Evolutionary conservation across 2,888 invertebrate genomes (phyloP).

Genomic region (Cephus pulcher): DNA sequence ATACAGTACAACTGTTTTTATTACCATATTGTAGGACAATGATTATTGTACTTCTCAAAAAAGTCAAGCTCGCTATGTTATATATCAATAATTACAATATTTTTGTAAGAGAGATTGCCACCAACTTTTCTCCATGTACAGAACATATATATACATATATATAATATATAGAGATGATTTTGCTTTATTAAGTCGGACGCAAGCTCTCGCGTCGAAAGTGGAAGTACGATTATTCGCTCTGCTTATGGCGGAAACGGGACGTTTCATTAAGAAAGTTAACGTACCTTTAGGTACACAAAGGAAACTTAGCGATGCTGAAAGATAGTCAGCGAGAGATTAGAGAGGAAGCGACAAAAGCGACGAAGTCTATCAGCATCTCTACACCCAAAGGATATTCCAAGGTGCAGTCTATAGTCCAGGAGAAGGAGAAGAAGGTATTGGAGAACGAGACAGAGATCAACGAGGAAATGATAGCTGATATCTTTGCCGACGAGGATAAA

Average conservation of each 20-base stretch:
- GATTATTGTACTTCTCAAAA: too few relatives aligned
- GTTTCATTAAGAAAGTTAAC: constrained; percentile 46
- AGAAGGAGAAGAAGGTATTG: constrained; percentile 49
- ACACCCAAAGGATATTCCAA: constrained; percentile 56
- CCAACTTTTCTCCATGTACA: not conserved
- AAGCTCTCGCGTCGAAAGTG: not conserved
- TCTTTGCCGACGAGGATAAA: constrained; percentile 49
- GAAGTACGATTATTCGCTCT: not conserved
- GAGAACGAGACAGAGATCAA: constrained; percentile 51
- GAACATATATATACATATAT: not conserved
- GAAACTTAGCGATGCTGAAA: constrained; percentile 59
- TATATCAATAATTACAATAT: too few relatives aligned
- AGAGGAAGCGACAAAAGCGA: constrained; percentile 49
- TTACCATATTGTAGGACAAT: too few relatives aligned
- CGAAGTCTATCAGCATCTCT: constrained; percentile 39
- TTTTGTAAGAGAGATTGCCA: too few relatives aligned
- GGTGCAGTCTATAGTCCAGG: constrained; percentile 46
- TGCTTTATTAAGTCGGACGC: not conserved
- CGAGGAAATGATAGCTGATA: constrained; percentile 42
- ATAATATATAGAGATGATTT: not conserved
- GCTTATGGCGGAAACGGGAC: not conserved
- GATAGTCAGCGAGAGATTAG: constrained; percentile 59
- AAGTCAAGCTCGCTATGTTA: too few relatives aligned
- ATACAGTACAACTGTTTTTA: too few relatives aligned
- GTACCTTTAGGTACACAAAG: constrained; percentile 62